Conservation (phyloP, 2,113 vertebrate genomes). For the Ptilonorhynchus violaceus region DNA sequence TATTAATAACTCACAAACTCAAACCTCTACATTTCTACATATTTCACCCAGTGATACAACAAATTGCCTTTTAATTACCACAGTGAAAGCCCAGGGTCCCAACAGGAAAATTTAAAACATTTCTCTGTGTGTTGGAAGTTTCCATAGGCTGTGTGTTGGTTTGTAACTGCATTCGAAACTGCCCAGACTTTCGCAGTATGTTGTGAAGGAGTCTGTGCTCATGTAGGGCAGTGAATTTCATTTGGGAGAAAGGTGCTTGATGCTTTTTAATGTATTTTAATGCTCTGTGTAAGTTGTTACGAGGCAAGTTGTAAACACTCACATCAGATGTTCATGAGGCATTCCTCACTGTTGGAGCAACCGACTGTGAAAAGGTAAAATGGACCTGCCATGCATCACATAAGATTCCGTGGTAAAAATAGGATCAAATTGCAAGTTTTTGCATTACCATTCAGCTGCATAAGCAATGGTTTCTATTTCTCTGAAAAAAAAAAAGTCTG, state of each 20-base stretch:
- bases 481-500: neutral
- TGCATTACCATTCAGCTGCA: neutral
- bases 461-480: neutral
- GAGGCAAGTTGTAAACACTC: neutral
- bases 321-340: neutral
- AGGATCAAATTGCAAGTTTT: neutral
- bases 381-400: neutral
- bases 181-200: accelerated
- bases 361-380: neutral
- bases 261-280: neutral
- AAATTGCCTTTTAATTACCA: no score
- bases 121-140: neutral
- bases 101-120: neutral
- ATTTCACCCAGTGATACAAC: no score
- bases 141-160: neutral
- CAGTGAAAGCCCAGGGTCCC: no score
- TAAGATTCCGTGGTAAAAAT: neutral
- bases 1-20: no score
- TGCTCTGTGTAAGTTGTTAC: neutral
- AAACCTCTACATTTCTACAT: no score
- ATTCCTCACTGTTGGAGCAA: neutral
- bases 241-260: neutral
- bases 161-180: neutral
- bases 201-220: neutral
- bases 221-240: neutral